phyloP scores from a whole-genome alignment of 2,113 vertebrate species.

The Procapra przewalskii region DNA sequence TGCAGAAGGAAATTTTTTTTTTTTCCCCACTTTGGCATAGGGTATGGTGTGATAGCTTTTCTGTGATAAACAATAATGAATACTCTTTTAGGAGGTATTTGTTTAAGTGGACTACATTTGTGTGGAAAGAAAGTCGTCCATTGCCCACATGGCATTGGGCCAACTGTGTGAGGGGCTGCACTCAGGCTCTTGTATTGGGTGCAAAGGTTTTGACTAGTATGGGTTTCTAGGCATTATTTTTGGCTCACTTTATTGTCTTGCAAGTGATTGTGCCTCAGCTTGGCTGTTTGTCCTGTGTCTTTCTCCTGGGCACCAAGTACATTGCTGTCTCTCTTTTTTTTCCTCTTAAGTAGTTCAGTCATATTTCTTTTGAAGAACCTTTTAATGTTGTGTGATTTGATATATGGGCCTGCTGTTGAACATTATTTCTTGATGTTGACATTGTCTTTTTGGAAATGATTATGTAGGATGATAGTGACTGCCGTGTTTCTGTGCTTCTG shows the following conservation, averaged over 20 bases:
- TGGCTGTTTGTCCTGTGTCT: not conserved
- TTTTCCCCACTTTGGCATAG: not conserved
- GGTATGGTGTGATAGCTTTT: not conserved
- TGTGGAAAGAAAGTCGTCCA: not conserved
- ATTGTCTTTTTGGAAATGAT: not conserved
- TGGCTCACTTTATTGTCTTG: not conserved
- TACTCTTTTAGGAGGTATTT: constrained; percentile 2
- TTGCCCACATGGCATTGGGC: not conserved
- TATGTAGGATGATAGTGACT: not conserved
- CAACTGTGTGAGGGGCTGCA: not conserved
- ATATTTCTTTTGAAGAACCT: not conserved
- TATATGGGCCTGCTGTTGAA: not conserved
- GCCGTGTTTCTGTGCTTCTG: not conserved
- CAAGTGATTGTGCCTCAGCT: not conserved
- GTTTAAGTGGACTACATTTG: constrained; percentile 4
- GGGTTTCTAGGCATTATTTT: not conserved
- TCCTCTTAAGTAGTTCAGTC: not conserved
- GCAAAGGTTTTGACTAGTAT: not conserved
- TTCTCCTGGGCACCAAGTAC: not conserved
- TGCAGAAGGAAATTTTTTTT: not conserved
- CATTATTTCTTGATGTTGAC: not conserved
- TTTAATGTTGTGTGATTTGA: not conserved
- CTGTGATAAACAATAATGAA: constrained; percentile 21
- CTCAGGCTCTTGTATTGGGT: not conserved
- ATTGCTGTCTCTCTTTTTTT: not conserved